A percentile compares a stretch with the other conserved stretches of the same genome.
Conservation (phyloP, 2,797 vertebrate species). For the Gila robusta region DNA sequence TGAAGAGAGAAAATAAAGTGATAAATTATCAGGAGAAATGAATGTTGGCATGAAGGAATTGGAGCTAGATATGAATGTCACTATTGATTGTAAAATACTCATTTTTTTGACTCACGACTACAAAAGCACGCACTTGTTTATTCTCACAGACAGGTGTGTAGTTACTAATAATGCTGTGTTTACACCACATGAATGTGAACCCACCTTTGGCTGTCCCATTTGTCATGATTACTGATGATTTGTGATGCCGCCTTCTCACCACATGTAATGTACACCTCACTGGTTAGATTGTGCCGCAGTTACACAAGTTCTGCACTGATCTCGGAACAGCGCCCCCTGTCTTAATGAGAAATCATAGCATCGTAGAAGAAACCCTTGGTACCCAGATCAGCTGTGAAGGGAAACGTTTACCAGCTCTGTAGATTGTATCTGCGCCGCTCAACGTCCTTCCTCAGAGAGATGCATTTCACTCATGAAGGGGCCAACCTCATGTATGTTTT, state of each 20-base stretch:
- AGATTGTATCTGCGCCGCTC: conserved; percentile 37
- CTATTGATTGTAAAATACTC: conserved; percentile 9
- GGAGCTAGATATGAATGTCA: neutral
- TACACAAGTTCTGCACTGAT: neutral
- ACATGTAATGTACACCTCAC: neutral
- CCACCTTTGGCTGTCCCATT: neutral
- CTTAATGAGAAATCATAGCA: neutral
- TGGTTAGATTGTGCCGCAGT: neutral
- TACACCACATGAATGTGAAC: conserved; percentile 39
- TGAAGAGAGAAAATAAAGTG: neutral
- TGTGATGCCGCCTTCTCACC: conserved; percentile 21
- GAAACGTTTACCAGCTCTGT: neutral
- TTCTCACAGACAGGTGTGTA: neutral
- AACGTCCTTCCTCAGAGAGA: conserved; percentile 26
- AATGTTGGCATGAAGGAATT: neutral
- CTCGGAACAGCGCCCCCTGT: conserved; percentile 8
- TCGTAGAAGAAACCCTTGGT: neutral
- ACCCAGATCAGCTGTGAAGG: conserved; percentile 4
- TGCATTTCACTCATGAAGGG: conserved; percentile 61
- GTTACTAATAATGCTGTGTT: conserved; percentile 11
- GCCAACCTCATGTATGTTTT: conserved; percentile 71
- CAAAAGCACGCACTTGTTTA: neutral
- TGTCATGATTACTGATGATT: conserved; percentile 3
- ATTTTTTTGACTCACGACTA: neutral
- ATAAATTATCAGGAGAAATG: neutral